Evolutionary conservation across 2,113 vertebrate species (phyloP).

Genomic region (Dasyprocta punctata): DNA sequence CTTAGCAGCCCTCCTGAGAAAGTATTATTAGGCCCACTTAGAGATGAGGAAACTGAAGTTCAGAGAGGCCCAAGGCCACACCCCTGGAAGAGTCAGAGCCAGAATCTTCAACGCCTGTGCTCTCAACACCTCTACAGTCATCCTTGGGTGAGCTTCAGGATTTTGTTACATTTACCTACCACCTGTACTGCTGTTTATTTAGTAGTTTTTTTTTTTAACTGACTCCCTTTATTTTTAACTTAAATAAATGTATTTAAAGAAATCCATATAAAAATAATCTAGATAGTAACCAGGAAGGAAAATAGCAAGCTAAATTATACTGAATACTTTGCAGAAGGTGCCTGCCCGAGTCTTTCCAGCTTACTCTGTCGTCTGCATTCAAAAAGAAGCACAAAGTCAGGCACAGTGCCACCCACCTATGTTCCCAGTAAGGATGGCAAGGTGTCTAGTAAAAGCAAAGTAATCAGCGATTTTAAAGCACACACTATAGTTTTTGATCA

Average conservation of each 20-base stretch:
- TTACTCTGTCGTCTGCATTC: not conserved
- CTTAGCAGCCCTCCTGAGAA: not conserved
- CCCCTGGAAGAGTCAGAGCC: not conserved
- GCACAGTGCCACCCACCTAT: not conserved
- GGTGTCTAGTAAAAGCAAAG: too few species aligned
- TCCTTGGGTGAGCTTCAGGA: not conserved
- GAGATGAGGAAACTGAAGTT: not conserved
- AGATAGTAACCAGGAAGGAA: not conserved
- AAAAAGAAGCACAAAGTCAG: too few species aligned
- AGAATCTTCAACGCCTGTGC: not conserved
- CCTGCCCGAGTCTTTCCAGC: not conserved
- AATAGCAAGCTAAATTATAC: not conserved
- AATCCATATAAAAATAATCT: not conserved
- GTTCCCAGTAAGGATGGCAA: not conserved
- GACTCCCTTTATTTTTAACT: constrained; percentile 23
- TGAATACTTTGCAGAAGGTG: not conserved
- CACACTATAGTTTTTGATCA: not conserved
- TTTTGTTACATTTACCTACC: not conserved
- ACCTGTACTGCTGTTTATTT: not conserved
- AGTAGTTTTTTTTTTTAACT: constrained; percentile 36
- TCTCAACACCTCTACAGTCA: not conserved
- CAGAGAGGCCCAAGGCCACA: not conserved
- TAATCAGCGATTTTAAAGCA: not conserved
- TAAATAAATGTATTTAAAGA: constrained; percentile 4
- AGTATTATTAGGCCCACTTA: not conserved